phyloP scores from a whole-genome alignment of 2,888 invertebrate species.

The Morinoia aosen region DNA sequence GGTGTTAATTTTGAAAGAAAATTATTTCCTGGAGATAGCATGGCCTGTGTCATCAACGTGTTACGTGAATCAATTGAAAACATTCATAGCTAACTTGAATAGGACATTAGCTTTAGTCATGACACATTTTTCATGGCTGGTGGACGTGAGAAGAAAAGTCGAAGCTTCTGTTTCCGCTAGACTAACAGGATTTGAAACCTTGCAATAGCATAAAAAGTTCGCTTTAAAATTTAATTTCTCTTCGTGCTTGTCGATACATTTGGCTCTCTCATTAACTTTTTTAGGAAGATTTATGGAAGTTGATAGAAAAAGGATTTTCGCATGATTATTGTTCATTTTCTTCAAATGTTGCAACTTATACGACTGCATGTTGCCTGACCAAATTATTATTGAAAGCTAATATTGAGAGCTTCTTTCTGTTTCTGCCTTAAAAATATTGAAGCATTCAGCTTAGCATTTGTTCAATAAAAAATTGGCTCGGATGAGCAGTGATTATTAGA shows the following conservation, averaged over 20 bases:
- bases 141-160: background rate
- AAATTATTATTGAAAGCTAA: background rate
- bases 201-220: background rate
- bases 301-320: background rate
- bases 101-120: background rate
- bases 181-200: background rate
- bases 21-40: background rate
- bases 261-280: background rate
- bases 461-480: background rate
- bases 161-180: background rate
- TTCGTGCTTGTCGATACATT: background rate
- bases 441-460: background rate
- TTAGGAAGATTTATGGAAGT: background rate
- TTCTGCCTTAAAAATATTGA: background rate
- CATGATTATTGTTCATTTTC: background rate
- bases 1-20: conserved; percentile 14
- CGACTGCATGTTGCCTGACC: background rate
- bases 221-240: background rate
- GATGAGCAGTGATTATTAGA: no score
- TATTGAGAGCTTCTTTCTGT: background rate
- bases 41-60: background rate
- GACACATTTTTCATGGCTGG: background rate
- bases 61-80: background rate
- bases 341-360: background rate
- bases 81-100: conserved; percentile 25